phyloP scores from a whole-genome alignment of 1,140 invertebrate genomes.

The Drosophila tsacasi region DNA sequence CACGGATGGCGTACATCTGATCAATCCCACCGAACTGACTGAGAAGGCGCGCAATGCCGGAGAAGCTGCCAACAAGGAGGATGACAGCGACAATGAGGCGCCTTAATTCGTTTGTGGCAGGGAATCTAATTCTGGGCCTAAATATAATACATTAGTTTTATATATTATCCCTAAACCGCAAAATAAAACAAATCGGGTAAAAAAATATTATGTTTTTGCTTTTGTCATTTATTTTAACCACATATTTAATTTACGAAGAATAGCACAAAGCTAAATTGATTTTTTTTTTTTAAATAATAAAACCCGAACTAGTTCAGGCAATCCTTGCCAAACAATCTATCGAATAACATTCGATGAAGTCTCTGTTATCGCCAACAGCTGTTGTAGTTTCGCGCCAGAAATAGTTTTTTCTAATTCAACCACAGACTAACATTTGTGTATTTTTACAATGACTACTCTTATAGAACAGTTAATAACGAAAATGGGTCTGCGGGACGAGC shows the following conservation, averaged over 20 bases:
- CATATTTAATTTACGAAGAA: too few relatives aligned
- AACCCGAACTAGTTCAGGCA: background rate
- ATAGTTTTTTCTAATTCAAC: constrained; percentile 17
- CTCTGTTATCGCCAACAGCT: constrained; percentile 19
- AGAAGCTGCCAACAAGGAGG: constrained; percentile 92
- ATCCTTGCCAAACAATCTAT: background rate
- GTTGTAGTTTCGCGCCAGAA: constrained; percentile 32
- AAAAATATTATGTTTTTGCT: background rate
- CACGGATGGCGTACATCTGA: constrained; percentile 91
- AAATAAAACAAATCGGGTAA: constrained; percentile 30
- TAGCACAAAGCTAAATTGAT: too few relatives aligned
- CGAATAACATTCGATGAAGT: constrained; percentile 2
- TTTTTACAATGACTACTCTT: constrained; percentile 64
- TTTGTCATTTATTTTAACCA: too few relatives aligned
- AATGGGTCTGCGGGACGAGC: constrained; percentile 75
- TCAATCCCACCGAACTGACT: constrained; percentile 89
- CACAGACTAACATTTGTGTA: constrained; percentile 19
- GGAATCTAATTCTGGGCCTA: constrained; percentile 67
- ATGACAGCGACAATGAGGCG: constrained; percentile 92
- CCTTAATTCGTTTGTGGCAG: constrained; percentile 33
- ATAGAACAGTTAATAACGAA: constrained; percentile 76
- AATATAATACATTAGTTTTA: constrained; percentile 39
- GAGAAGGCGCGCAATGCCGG: constrained; percentile 92
- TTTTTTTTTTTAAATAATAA: background rate
- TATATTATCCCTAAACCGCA: constrained; percentile 36